Conservation (phyloP, 2,888 invertebrate genomes). For the Tyria jacobaeae region DNA sequence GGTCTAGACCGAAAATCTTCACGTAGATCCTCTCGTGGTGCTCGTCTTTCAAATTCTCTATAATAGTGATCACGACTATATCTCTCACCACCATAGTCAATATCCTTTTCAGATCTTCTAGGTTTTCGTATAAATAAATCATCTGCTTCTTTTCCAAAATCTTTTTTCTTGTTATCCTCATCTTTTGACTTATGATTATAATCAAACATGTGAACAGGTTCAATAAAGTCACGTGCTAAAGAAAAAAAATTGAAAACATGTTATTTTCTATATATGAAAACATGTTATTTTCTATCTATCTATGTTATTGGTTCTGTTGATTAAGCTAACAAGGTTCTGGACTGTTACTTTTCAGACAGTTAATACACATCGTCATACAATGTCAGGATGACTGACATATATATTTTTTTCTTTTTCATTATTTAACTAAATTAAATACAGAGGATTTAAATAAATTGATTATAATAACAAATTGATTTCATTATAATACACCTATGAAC, state of each 20-base stretch:
- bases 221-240: constrained; percentile 82
- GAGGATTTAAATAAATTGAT: too few relatives aligned
- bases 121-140: constrained; percentile 69
- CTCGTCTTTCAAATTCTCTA: constrained; percentile 60
- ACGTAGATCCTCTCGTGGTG: constrained; percentile 53
- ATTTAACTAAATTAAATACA: too few relatives aligned
- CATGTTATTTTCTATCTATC: too few relatives aligned
- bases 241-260: background rate
- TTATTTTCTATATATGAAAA: too few relatives aligned
- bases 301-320: too few relatives aligned
- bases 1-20: constrained; percentile 41
- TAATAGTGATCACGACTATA: constrained; percentile 56
- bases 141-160: constrained; percentile 75
- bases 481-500: too few relatives aligned
- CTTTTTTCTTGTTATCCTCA: constrained; percentile 65
- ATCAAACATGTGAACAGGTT: constrained; percentile 89
- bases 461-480: too few relatives aligned
- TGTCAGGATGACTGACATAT: too few relatives aligned
- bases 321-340: too few relatives aligned
- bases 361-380: too few relatives aligned
- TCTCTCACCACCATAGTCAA: constrained; percentile 55
- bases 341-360: too few relatives aligned
- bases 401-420: too few relatives aligned
- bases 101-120: constrained; percentile 58
- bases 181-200: constrained; percentile 89